Evolutionary conservation across 2,797 vertebrate genomes (phyloP), one percentile per base, ranked within the genome.

Genomic region (Fistularia tabacaria): DNA sequence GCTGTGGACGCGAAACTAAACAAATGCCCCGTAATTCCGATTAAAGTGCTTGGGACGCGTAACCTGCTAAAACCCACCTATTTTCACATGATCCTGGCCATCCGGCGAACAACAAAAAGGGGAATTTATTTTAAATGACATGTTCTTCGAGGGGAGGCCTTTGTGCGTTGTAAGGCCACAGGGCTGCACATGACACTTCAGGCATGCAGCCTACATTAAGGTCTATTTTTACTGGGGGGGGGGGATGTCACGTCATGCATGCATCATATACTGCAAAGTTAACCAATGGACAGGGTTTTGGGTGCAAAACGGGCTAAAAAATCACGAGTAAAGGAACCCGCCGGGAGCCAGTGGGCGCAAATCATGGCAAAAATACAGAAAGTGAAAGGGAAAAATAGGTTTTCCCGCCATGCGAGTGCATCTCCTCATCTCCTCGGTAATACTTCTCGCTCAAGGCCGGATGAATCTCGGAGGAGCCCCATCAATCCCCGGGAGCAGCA

Each of bases 181-280:
- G 9, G n/a, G 12, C 39, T 36, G 53, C 60, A 61, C 45, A 45
- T 82, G 80, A 69, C 71, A 64, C 57, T 52, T 61, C 2, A 69
- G 51, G 74, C 61, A 70, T 63, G 72, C 36, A 61, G 49, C 60
- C 61, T 11, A 66, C 57, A 59, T 69, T n/a, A 66, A 51, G 59
- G 9, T 56, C 72, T 78, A 85, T 85, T 81, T 82, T 80, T 75
- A 84, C 65, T 36, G 6, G 38, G 68, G 64, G 66, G 38, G 68
- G 64, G 66, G 54, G 51, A 39, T 64, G 42, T 36, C 37, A 6
- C 54, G 73, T 60, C 62, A 61, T 65, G 39, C 25, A 15, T 58
- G 46, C 62, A 58, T 3, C n/a, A 40, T 54, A 13, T 7, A 57
- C 41, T 10, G 9, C 7, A 36, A 54, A 64, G 48, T n/a, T 50